Conservation (phyloP, 2,797 vertebrate genomes). For the Sebastes baramenuke region DNA sequence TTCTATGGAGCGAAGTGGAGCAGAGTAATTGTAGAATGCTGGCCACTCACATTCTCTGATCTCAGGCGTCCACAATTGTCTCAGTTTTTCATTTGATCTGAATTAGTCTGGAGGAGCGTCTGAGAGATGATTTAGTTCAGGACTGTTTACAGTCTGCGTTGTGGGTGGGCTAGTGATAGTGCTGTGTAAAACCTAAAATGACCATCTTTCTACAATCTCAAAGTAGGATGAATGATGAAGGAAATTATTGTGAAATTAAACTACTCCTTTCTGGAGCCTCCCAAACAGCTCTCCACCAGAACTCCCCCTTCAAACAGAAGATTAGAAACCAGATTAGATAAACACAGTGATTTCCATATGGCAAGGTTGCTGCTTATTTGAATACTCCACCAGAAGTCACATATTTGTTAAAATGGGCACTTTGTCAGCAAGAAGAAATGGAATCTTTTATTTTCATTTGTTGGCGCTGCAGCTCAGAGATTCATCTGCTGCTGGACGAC, state of each 20-base stretch:
- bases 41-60: neutral
- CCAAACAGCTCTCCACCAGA: neutral
- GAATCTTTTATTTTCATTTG: conserved; percentile 7
- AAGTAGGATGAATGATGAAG: neutral
- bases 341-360: neutral
- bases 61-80: neutral
- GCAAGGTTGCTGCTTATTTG: neutral
- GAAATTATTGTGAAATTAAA: neutral
- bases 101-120: neutral
- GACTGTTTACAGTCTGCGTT: neutral
- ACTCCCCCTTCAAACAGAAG: neutral
- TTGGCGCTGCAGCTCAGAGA: neutral
- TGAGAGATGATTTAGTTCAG: neutral
- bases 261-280: neutral
- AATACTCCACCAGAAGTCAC: neutral
- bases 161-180: neutral
- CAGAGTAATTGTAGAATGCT: neutral
- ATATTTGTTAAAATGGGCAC: neutral
- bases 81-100: neutral
- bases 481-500: conserved; percentile 29
- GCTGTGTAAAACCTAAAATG: neutral
- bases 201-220: neutral
- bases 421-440: neutral
- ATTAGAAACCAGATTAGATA: neutral
- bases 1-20: neutral